Percentiles rank a stretch among this genome's conserved stretches.
Evolutionary conservation across 2,113 vertebrate species (phyloP).

Genomic region (Corynorhinus townsendii): DNA sequence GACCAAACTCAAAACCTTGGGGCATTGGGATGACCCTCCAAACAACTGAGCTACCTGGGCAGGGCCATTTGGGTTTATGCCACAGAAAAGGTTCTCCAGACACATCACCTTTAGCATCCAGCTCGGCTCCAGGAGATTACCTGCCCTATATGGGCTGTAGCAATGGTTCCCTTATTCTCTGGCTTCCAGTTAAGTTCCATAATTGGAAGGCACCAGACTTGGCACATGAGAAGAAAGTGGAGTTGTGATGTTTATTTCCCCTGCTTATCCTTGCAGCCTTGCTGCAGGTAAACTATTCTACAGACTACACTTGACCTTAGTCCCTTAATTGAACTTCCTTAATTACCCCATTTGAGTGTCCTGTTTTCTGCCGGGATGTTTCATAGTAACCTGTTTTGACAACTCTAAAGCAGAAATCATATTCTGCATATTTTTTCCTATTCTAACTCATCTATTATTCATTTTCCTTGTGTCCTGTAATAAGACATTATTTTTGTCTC

Average conservation of each 20-base stretch:
- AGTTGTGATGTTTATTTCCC: neutral
- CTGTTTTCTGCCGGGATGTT: neutral
- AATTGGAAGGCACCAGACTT: neutral
- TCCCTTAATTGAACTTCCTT: neutral
- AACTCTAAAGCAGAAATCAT: neutral
- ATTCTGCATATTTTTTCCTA: neutral
- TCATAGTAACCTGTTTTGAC: neutral
- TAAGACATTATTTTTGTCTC: neutral
- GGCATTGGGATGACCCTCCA: neutral
- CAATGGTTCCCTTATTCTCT: neutral
- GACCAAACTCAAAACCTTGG: neutral
- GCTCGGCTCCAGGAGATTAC: neutral
- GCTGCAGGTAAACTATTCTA: neutral
- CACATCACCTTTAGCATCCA: neutral
- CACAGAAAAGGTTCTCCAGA: neutral
- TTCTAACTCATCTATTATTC: neutral
- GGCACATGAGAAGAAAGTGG: neutral
- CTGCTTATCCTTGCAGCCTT: neutral
- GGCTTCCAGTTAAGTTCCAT: neutral
- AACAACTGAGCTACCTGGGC: neutral
- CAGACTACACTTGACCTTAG: neutral
- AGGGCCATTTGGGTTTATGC: neutral
- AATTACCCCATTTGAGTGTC: neutral
- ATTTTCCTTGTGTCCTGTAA: neutral
- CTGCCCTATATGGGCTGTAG: neutral